phyloP scores from a whole-genome alignment of 2,797 vertebrate species.

The Acropternis orthonyx region DNA sequence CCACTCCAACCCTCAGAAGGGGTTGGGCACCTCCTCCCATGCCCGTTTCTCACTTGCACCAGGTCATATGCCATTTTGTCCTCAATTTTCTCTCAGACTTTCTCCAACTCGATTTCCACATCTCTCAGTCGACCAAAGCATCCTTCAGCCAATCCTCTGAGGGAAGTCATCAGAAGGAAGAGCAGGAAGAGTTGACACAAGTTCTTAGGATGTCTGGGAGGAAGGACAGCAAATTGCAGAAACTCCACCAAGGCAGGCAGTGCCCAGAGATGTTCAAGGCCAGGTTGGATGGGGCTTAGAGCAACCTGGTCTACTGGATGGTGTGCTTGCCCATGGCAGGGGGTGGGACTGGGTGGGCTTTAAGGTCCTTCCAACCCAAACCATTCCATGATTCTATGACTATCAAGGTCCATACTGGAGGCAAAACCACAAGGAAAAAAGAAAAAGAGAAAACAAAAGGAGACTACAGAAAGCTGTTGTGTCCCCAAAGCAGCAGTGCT shows the following conservation, averaged over 20 bases:
- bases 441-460: background rate
- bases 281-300: fast-evolving
- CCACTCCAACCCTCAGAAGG: background rate
- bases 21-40: background rate
- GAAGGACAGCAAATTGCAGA: background rate
- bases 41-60: background rate
- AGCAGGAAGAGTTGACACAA: background rate
- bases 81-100: background rate
- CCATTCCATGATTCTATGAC: background rate
- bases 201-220: fast-evolving
- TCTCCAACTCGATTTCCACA: fast-evolving
- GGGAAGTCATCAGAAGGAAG: background rate
- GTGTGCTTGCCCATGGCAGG: background rate
- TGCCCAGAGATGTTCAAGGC: background rate
- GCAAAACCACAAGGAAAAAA: background rate
- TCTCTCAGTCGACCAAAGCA: background rate
- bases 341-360: background rate
- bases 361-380: background rate
- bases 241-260: background rate
- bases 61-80: fast-evolving
- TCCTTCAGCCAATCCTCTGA: background rate
- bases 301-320: fast-evolving
- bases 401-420: fast-evolving
- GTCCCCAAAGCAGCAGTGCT: background rate
- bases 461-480: background rate